phyloP scores from a whole-genome alignment of 1,140 invertebrate genomes.

The Meloidogyne hapla region DNA sequence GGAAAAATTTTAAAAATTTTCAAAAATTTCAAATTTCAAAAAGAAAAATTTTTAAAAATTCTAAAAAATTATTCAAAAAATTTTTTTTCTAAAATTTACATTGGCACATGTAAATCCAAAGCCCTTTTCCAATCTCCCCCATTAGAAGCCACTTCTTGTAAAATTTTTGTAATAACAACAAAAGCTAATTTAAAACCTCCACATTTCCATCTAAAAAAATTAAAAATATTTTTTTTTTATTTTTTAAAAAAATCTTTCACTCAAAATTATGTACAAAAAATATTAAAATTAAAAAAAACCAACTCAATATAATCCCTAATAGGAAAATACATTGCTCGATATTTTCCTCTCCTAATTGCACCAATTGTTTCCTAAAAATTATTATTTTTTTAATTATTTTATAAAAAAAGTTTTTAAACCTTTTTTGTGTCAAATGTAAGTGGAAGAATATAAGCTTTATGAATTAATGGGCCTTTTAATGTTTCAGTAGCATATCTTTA shows the following conservation, averaged over 20 bases:
- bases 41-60: not conserved
- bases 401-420: not conserved
- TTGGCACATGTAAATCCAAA: not conserved
- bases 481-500: constrained; percentile 7
- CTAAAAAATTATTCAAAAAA: too few relatives aligned
- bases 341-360: constrained; percentile 1
- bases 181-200: not conserved
- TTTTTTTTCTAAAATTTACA: not conserved
- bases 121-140: constrained; percentile 12
- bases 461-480: constrained; percentile 13
- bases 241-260: too few relatives aligned
- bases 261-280: too few relatives aligned
- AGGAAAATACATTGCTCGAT: constrained; percentile 14
- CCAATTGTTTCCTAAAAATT: constrained; percentile 6
- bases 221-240: not conserved
- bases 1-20: not conserved
- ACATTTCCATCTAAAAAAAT: constrained; percentile 8
- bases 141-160: not conserved
- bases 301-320: constrained; percentile 4
- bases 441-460: constrained; percentile 16
- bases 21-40: not conserved
- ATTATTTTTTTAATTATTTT: not conserved
- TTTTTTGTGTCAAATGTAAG: constrained; percentile 12
- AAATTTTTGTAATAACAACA: not conserved
- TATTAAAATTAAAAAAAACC: not conserved